A percentile compares a stretch with the other conserved stretches of the same genome.
Evolutionary conservation across 37 sponge, comb jelly and placozoan species (phyloP).

Genomic region (Cladorhizidae sp.): DNA sequence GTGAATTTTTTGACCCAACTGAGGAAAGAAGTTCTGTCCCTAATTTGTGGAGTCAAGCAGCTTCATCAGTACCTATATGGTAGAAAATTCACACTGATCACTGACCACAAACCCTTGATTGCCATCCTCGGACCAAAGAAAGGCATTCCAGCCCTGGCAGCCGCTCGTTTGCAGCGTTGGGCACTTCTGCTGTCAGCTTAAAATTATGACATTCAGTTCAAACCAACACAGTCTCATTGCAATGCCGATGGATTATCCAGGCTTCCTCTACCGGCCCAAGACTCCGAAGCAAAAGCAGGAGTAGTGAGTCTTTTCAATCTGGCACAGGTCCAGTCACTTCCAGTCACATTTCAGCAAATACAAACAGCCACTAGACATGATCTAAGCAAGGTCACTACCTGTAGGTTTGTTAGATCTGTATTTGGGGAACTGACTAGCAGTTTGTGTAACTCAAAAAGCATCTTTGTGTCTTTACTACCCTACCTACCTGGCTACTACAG

Average conservation of each 20-base stretch:
- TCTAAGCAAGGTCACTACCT: neutral
- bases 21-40: neutral
- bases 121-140: neutral
- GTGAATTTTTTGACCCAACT: neutral
- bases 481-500: no score
- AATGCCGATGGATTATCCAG: neutral
- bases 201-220: neutral
- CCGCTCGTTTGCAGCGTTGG: neutral
- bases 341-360: neutral
- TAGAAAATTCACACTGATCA: neutral
- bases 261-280: neutral
- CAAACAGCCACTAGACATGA: neutral
- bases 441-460: no score
- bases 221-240: neutral
- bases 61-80: constrained; percentile 6
- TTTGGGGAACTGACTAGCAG: no score
- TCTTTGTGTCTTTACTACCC: no score
- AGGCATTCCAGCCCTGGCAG: neutral
- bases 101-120: neutral
- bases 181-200: neutral
- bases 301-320: neutral
- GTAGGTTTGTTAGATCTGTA: no score
- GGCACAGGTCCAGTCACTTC: neutral
- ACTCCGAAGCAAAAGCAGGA: neutral
- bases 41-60: neutral